phyloP scores from a whole-genome alignment of 2,113 vertebrate genomes.

The Corythaeola cristata region DNA sequence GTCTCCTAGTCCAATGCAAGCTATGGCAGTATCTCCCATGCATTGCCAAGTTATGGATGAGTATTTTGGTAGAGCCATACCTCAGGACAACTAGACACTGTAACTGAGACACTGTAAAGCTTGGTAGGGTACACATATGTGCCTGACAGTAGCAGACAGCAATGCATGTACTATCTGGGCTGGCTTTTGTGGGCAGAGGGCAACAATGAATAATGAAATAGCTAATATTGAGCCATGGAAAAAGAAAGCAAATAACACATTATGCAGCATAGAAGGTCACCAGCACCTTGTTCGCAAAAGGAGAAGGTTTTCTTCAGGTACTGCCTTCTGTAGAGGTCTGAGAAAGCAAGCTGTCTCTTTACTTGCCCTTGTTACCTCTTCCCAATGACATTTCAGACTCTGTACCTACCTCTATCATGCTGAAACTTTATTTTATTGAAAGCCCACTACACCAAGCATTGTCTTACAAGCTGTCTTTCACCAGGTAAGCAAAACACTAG shows the following conservation, averaged over 20 bases:
- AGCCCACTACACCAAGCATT: background rate
- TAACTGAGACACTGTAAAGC: background rate
- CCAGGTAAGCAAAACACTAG: background rate
- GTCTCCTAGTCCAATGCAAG: background rate
- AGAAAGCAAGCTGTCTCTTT: background rate
- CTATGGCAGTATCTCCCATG: background rate
- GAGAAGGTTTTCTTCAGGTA: background rate
- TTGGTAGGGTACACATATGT: background rate
- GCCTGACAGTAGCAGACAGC: background rate
- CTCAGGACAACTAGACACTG: background rate
- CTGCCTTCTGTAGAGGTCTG: background rate
- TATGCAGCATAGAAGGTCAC: background rate
- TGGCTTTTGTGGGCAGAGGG: background rate
- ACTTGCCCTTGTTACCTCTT: background rate
- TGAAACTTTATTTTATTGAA: background rate
- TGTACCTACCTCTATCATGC: background rate
- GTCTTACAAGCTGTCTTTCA: background rate
- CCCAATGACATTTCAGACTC: background rate
- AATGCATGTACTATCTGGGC: background rate
- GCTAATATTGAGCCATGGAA: background rate
- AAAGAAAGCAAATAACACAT: background rate
- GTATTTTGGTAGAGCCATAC: background rate
- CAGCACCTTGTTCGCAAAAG: background rate
- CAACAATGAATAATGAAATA: background rate
- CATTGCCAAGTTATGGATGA: background rate